These are phyloP conservation scores for Falco columbarius DNA, from an alignment of 2,797 vertebrate genomes.

Conservation along the genomic window DNA sequence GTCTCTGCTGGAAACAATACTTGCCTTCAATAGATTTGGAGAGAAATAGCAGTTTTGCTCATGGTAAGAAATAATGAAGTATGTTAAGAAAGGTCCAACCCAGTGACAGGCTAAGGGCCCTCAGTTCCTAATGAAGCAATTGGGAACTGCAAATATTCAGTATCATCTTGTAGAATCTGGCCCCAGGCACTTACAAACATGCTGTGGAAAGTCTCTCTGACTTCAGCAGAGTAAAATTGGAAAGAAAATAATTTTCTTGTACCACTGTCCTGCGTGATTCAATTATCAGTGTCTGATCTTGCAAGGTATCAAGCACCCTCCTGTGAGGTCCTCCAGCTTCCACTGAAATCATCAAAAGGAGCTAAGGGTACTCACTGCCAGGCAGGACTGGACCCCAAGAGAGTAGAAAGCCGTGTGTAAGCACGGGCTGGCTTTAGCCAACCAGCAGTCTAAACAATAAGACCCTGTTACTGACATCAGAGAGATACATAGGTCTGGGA, in stretches of 20 bases:
- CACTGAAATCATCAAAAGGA: background rate
- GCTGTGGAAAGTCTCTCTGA: background rate
- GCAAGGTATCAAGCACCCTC: conserved; percentile 19
- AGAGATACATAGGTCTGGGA: background rate
- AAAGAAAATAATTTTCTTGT: conserved; percentile 47
- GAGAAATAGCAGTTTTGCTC: background rate
- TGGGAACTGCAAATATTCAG: background rate
- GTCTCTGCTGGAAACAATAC: background rate
- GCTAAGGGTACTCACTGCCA: background rate
- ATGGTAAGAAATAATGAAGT: background rate
- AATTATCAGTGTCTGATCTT: conserved; percentile 31
- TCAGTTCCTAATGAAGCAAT: background rate
- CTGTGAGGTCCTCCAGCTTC: conserved; percentile 23
- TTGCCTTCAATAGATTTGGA: background rate
- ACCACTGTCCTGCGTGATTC: background rate
- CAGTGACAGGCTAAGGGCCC: background rate
- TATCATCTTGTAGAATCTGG: background rate
- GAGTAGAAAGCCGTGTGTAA: background rate
- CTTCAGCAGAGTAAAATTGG: background rate
- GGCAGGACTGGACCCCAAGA: background rate
- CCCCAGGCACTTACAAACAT: background rate
- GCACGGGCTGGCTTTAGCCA: background rate
- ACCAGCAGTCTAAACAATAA: background rate
- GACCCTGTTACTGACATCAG: background rate
- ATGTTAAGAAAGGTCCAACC: background rate